Base-by-base conservation (phyloP, 1,140 invertebrate species). In the Asobara japonica region DNA sequence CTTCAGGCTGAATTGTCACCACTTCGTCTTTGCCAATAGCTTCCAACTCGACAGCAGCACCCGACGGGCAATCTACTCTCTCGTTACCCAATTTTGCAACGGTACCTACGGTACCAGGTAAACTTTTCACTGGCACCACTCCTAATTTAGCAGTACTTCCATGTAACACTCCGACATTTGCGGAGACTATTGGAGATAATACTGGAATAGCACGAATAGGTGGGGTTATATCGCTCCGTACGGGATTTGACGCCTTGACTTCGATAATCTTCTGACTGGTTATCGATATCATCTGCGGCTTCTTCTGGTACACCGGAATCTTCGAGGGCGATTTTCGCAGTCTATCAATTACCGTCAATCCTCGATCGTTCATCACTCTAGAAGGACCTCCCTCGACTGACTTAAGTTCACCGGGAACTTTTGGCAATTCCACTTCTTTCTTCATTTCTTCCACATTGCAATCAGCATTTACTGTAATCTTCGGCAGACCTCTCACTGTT, bases 291-390 rank as follows among this genome's bases (percentile, higher is more conserved):
- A 66, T 82, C 61, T 81, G 78, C 10, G 10, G 66, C 41, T 68
- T 71, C 33, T 76, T 79, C 22, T 75, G 80, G 45, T 82, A 77
- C 10, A 86, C 72, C 4, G 84, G 83, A 56, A 86, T 86, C 67
- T 77, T 83, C 1, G 84, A 86, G 1, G 80, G 74, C 30, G 76
- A 77, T 65, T 80, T 77, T 29, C 10, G 29, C 8, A 65, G 31
- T 48, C 13, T 65, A 25, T 41, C 41, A 16, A 16, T 8, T 4
- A 22, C n/a, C 3, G 10, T 45, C n/a, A 45, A 5, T 7, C 11
- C 41, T 45, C 18, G 29, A 22, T 68, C 41, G 31, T 36, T 65
- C 13, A 22, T 41, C 0, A 62, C 64, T 67, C 29, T 66, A 2
- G 13, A 1, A 13, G 1, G n/a, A 45, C 18, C 18, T 16, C 5